Base-by-base conservation (phyloP, 2,888 invertebrate species). In the Latrodectus hesperus region DNA sequence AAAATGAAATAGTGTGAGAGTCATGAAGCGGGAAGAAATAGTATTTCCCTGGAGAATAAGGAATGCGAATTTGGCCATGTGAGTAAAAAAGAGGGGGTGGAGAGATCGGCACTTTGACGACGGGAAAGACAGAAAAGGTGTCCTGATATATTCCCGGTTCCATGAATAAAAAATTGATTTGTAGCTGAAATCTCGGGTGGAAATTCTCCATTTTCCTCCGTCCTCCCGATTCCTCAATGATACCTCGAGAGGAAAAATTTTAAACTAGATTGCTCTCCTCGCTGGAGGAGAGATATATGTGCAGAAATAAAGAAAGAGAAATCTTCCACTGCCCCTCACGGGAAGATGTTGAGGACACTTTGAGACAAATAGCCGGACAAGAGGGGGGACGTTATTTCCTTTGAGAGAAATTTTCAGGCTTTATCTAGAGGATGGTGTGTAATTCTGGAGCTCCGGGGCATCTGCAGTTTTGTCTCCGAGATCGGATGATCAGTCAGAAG, bases 391-490 rank as follows among this genome's bases (percentile, higher is more conserved):
- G 17, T 65, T 82, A 74, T 74, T 60, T 82, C 55, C 60, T 72
- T 22, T 49, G 53, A 11, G 1, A 49, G n/a, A 71, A 74, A 73
- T 74, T 67, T 74, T 80, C 49, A 10, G n/a, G 71, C 51, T 38
- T 71, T 49, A n/a, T 71, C 49, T 38, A 14, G n/a, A 60, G 60
- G 60, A 60, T n/a, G 14, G 60, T 16, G 60, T 60, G 60, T 49
- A 71, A 49, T 71, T 71, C n/a, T n/a, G 17, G 12, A n/a, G 71
- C n/a, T 38, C 16, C 16, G 71, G 51, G 81, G 67, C 53, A 67
- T 67, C 81, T 82, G 73, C 68, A 82, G 81, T 82, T 82, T 82
- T 72, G 73, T 73, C 64, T 26, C 16, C n/a, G n/a, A 26, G 17
- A 55, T 52, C 74, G 51, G 26, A 10, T 67, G 52, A 82, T 82